These are phyloP conservation scores for Clepsis dumicolana DNA, from an alignment of 2,888 invertebrate species.

Conservation along the genomic window DNA sequence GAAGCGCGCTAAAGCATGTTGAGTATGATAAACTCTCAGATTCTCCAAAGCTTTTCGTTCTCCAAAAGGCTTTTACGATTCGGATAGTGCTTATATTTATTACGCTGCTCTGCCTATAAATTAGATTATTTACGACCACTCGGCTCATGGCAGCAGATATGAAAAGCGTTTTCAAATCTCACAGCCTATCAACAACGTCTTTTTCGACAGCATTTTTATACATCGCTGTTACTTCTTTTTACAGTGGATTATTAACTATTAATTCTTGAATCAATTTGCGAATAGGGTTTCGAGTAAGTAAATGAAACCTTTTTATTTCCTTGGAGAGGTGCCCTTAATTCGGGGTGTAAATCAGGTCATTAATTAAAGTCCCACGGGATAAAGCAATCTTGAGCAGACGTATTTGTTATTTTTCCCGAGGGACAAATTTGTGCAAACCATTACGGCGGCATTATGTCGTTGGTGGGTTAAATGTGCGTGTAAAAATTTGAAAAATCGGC, in stretches of 20 bases:
- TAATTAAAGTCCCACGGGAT: conserved; percentile 16
- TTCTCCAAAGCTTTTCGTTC: conserved; percentile 18
- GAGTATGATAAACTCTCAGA: conserved; percentile 32
- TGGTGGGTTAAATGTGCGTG: background rate
- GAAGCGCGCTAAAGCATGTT: conserved; percentile 27
- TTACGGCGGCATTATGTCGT: conserved; percentile 5
- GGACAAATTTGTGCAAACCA: conserved; percentile 13
- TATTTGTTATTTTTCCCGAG: conserved; percentile 16
- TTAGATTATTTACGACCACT: conserved; percentile 38
- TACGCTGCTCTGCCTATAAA: conserved; percentile 38
- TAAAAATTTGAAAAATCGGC: conserved; percentile 5
- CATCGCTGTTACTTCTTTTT: conserved; percentile 11
- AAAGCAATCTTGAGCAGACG: background rate
- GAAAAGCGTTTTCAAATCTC: conserved; percentile 38
- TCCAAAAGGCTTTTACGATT: conserved; percentile 37
- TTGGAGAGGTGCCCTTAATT: conserved; percentile 7
- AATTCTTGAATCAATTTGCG: conserved; percentile 16
- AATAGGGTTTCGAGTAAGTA: conserved; percentile 4
- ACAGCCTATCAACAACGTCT: conserved; percentile 9
- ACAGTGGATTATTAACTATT: background rate
- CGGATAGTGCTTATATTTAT: conserved; percentile 34
- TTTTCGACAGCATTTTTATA: background rate
- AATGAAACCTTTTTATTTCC: conserved; percentile 28
- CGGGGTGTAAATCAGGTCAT: conserved; percentile 27
- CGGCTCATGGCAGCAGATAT: conserved; percentile 35